A percentile compares a stretch with the other conserved stretches of the same genome.
phyloP scores from a whole-genome alignment of 1,140 invertebrate genomes.

The Ceratosolen fusciceps region DNA sequence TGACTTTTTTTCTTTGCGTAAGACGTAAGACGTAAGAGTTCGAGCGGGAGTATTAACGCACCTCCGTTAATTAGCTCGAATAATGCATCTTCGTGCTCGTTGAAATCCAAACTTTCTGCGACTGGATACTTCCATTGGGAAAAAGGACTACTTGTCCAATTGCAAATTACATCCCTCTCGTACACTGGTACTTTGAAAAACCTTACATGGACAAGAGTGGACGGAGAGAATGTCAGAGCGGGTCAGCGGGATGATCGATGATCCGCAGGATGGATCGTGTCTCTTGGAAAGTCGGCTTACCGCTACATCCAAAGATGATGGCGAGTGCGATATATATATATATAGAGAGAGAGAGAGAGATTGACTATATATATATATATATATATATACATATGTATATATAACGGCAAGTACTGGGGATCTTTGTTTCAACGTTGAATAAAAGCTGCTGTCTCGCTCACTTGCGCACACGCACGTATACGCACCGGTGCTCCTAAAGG shows the following conservation, averaged over 20 bases:
- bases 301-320: constrained; percentile 49
- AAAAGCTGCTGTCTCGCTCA: too few relatives aligned
- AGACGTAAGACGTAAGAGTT: too few relatives aligned
- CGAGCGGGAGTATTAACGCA: too few relatives aligned
- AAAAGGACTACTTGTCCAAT: background rate
- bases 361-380: too few relatives aligned
- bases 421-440: constrained; percentile 51
- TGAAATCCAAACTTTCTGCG: background rate
- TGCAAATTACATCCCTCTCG: background rate
- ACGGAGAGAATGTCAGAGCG: background rate
- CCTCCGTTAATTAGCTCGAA: background rate
- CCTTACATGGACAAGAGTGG: background rate
- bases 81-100: too few relatives aligned
- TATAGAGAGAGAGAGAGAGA: too few relatives aligned
- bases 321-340: too few relatives aligned
- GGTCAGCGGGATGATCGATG: constrained; percentile 59
- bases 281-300: constrained; percentile 52
- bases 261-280: constrained; percentile 57
- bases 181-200: background rate
- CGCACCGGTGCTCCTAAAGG: background rate
- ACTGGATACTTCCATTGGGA: background rate
- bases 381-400: too few relatives aligned
- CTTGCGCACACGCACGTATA: background rate
- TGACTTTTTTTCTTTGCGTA: too few relatives aligned
- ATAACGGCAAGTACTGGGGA: constrained; percentile 50